phyloP scores from a whole-genome alignment of 23 tunicate genomes.

The Trididemnum nubilum region DNA sequence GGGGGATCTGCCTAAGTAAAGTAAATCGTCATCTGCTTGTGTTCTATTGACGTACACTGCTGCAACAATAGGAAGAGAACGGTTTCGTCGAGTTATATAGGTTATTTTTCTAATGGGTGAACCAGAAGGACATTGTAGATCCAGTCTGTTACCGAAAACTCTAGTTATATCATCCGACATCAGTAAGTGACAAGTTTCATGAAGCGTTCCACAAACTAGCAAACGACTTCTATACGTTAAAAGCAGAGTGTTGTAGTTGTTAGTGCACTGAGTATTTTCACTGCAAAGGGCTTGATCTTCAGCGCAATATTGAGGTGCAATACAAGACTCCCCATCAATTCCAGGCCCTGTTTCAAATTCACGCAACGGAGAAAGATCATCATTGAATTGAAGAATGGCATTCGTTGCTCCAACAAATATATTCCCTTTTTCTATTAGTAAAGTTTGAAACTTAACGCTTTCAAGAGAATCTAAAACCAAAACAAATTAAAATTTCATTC shows the following conservation, averaged over 20 bases:
- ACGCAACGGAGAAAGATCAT: neutral
- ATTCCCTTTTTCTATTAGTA: neutral
- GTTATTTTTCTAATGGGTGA: too few species aligned
- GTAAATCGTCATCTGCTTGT: neutral
- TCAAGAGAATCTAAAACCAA: too few species aligned
- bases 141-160: neutral
- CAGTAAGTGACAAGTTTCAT: slow-evolving; percentile 41
- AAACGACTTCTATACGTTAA: slow-evolving; percentile 39
- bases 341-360: slow-evolving; percentile 32
- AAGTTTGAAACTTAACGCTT: too few species aligned
- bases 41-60: neutral
- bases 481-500: too few species aligned
- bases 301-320: slow-evolving; percentile 29
- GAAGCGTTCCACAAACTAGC: slow-evolving; percentile 46
- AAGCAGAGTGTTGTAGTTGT: slow-evolving; percentile 44
- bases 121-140: neutral
- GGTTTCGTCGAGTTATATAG: too few species aligned
- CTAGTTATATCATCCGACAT: neutral
- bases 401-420: slow-evolving; percentile 71
- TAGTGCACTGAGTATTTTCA: slow-evolving; percentile 12
- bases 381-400: slow-evolving; percentile 32
- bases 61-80: neutral
- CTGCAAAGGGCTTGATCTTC: neutral
- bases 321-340: slow-evolving; percentile 30
- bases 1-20: neutral